A percentile compares a stretch with the other conserved stretches of the same genome.
Evolutionary conservation across 2,797 vertebrate genomes (phyloP).

Genomic region (Echiichthys vipera): DNA sequence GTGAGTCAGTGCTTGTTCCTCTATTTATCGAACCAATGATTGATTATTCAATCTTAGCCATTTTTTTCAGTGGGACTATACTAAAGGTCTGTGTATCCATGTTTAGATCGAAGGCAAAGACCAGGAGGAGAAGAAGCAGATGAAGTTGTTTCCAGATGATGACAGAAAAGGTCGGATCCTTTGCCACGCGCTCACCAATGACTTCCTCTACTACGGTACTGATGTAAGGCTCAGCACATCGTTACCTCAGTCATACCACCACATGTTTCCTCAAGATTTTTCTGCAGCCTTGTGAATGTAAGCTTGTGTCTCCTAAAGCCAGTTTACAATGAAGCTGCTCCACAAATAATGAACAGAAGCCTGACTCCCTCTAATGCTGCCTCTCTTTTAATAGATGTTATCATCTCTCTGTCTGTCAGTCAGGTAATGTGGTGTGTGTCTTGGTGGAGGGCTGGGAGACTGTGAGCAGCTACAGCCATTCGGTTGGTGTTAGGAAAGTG

Average conservation of each 20-base stretch:
- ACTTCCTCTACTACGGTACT: slow-evolving; percentile 96
- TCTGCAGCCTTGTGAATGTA: background rate
- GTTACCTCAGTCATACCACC: background rate
- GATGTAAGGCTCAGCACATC: slow-evolving; percentile 85
- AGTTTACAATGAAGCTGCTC: background rate
- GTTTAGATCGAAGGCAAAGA: slow-evolving; percentile 92
- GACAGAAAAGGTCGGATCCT: slow-evolving; percentile 91
- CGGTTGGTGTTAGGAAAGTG: slow-evolving; percentile 92
- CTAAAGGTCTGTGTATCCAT: background rate
- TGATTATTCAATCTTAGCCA: background rate
- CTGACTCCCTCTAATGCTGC: background rate
- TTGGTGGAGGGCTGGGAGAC: slow-evolving; percentile 95
- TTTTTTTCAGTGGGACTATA: background rate
- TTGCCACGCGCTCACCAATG: slow-evolving; percentile 92
- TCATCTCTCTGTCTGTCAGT: slow-evolving; percentile 73
- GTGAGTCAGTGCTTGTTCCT: slow-evolving; percentile 76
- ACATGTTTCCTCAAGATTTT: background rate
- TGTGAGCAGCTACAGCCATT: slow-evolving; percentile 91
- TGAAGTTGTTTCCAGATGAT: slow-evolving; percentile 91
- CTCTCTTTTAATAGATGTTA: background rate
- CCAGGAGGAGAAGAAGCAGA: slow-evolving; percentile 92
- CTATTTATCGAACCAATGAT: background rate
- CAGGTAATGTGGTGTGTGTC: slow-evolving; percentile 91
- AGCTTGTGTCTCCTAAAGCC: background rate
- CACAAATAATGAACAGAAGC: background rate